These are phyloP conservation scores for Clusia tigrina DNA, from an alignment of 2,888 invertebrate genomes.

Conservation along the genomic window DNA sequence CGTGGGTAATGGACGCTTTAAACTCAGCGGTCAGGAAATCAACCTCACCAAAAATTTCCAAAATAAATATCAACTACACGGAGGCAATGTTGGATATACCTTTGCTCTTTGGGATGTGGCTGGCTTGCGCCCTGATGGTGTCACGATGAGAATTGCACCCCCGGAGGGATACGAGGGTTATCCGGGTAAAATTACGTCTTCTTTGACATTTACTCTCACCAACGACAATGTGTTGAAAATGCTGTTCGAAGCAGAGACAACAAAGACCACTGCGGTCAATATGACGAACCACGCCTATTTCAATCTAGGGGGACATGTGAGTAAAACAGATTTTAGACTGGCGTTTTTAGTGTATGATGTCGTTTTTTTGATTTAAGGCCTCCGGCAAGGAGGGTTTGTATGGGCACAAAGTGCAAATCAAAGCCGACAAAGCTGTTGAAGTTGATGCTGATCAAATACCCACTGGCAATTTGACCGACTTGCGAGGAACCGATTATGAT, in stretches of 20 bases:
- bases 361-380: slow-evolving; percentile 61
- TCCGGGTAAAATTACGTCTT: slow-evolving; percentile 81
- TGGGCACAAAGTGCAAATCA: slow-evolving; percentile 76
- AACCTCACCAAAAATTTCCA: slow-evolving; percentile 76
- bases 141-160: slow-evolving; percentile 80
- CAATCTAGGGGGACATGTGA: slow-evolving; percentile 84
- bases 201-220: slow-evolving; percentile 76
- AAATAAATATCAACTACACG: slow-evolving; percentile 77
- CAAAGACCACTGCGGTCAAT: slow-evolving; percentile 83
- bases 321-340: slow-evolving; percentile 22
- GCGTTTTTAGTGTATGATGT: background rate
- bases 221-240: slow-evolving; percentile 78
- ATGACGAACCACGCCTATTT: slow-evolving; percentile 89
- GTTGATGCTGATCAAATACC: slow-evolving; percentile 76
- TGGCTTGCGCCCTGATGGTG: slow-evolving; percentile 55
- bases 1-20: slow-evolving; percentile 76
- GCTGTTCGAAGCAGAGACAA: slow-evolving; percentile 79
- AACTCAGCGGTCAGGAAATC: slow-evolving; percentile 73
- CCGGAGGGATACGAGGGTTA: slow-evolving; percentile 86
- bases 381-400: slow-evolving; percentile 71
- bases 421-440: slow-evolving; percentile 79
- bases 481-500: slow-evolving; percentile 78
- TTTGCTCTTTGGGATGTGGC: slow-evolving; percentile 74
- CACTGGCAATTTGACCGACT: slow-evolving; percentile 75
- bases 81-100: slow-evolving; percentile 85